Percentiles rank a stretch among this genome's conserved stretches.
Evolutionary conservation across 2,113 vertebrate genomes (phyloP).

Genomic region (Sclerurus mexicanus): DNA sequence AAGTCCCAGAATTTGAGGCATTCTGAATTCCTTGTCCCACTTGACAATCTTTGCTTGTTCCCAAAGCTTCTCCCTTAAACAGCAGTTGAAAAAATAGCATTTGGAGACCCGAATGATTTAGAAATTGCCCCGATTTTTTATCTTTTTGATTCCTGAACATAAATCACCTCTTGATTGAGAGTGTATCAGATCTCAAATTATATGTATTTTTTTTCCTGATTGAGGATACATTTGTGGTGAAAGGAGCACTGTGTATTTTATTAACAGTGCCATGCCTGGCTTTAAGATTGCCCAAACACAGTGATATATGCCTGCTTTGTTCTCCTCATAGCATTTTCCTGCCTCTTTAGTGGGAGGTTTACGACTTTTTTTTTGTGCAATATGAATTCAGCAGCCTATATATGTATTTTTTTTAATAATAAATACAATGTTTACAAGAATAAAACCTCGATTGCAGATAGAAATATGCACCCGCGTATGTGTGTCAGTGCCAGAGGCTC

Average conservation of each 20-base stretch:
- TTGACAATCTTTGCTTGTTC: not conserved
- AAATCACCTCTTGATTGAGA: constrained; percentile 29
- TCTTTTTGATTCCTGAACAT: not conserved
- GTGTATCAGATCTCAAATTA: not conserved
- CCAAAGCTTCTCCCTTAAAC: not conserved
- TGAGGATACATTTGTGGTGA: constrained; percentile 8
- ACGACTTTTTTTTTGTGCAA: not conserved
- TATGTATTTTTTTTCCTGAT: not conserved
- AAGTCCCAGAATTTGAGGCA: not conserved
- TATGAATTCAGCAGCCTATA: not conserved
- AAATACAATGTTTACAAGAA: constrained; percentile 39
- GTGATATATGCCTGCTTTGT: constrained; percentile 45
- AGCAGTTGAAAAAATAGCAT: not conserved
- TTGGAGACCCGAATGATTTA: not conserved
- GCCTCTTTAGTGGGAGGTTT: constrained; percentile 32
- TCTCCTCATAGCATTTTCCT: not conserved
- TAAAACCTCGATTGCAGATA: not conserved
- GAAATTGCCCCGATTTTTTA: not conserved
- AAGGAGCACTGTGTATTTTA: not conserved
- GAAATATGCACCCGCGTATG: not conserved
- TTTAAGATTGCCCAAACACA: not conserved
- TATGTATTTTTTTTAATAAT: not conserved
- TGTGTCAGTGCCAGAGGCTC: not conserved
- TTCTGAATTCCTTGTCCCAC: not conserved
- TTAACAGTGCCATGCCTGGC: not conserved